Base-by-base conservation (phyloP, 2,888 invertebrate species). In the Aplocera efformata region DNA sequence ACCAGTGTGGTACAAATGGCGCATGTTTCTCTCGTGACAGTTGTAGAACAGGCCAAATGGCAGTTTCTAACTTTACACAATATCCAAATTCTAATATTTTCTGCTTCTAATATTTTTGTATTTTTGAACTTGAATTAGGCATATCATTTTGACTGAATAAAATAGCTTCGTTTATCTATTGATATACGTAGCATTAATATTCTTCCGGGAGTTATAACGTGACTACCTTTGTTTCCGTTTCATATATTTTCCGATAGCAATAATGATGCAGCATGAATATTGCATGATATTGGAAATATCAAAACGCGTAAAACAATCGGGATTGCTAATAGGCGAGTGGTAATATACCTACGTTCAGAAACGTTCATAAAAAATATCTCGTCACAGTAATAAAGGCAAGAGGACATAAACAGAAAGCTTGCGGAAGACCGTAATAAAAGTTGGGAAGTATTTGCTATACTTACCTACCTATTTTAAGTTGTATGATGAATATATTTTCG, bases 311-410 rank as follows among this genome's bases (percentile, higher is more conserved):
- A 17, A 17, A 31, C 36, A 35, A 48, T 48, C 42, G 38, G 40
- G 32, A 50, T 51, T 56, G 51, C 56, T 50, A 53, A 53, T 54
- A 58, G 60, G 52, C 56, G 58, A 63, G 59, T 53, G 55, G 49
- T 55, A 58, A 59, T 63, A 67, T 65, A 70, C 61, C 52, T 63
- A 60, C 53, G 51, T 54, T 57, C 57, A 48, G 45, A 48, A 58
- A 60, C 58, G 60, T 63, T 63, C 60, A 64, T 72, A 72, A 72
- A 76, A 74, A 70, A 71, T 72, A 70, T 75, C 69, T 74, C 59
- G 57, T 70, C 61, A 59, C 46, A 57, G 67, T 66, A 68, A 69
- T 72, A 72, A 74, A 73, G 63, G 56, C 49, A 56, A 55, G 58
- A 55, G 59, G 67, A 67, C 65, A 70, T 70, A 72, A 75, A 72